phyloP scores from a whole-genome alignment of 2,888 invertebrate species.

The Pristionchus mayeri region DNA sequence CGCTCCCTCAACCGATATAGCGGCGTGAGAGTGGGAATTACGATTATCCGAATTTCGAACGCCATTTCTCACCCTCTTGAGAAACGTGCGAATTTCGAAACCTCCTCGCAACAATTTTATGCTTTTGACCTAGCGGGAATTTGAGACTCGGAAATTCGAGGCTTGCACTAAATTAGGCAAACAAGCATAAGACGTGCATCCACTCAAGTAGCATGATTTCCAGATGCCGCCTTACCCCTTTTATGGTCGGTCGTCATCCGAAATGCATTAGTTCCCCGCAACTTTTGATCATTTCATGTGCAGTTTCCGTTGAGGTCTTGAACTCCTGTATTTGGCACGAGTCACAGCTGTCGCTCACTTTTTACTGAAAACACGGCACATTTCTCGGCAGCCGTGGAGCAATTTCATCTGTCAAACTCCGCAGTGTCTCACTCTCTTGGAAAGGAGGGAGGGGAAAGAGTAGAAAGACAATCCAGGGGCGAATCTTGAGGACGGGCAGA shows the following conservation, averaged over 20 bases:
- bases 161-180: too few relatives aligned
- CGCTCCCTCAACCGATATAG: too few relatives aligned
- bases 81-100: too few relatives aligned
- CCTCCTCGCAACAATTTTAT: too few relatives aligned
- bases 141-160: too few relatives aligned
- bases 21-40: too few relatives aligned
- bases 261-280: background rate
- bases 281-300: background rate
- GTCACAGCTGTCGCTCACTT: background rate
- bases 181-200: too few relatives aligned
- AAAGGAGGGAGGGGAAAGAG: background rate
- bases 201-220: background rate
- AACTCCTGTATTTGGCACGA: background rate
- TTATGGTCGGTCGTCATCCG: background rate
- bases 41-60: too few relatives aligned
- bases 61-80: too few relatives aligned
- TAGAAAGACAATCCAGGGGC: background rate
- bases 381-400: background rate
- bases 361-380: background rate
- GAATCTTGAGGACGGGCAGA: background rate
- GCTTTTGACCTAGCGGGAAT: too few relatives aligned
- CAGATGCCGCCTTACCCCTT: background rate
- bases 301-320: background rate
- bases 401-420: background rate
- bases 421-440: background rate